Evolutionary conservation across 2,113 vertebrate species (phyloP).

Genomic region (Ellobius talpinus): DNA sequence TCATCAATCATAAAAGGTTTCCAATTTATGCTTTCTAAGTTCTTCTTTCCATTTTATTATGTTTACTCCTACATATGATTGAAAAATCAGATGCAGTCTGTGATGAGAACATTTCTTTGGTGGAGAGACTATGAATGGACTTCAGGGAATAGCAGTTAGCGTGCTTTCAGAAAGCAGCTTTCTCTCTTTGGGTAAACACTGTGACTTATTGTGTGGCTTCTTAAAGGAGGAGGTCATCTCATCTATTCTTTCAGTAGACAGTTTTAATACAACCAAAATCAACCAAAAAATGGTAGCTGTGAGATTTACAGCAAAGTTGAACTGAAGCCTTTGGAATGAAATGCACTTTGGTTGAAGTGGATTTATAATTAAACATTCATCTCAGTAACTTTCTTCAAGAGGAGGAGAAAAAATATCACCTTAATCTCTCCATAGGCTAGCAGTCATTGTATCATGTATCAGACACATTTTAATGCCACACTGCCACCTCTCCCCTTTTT

Average conservation of each 20-base stretch:
- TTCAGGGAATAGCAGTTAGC: slow-evolving; percentile 19
- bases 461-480: not conserved
- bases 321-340: slow-evolving; percentile 79
- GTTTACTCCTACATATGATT: not conserved
- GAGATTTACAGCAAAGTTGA: slow-evolving; percentile 79
- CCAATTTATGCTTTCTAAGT: not conserved
- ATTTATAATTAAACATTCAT: slow-evolving; percentile 69
- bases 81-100: not conserved
- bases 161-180: slow-evolving; percentile 61
- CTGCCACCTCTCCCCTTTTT: not conserved
- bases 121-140: not conserved
- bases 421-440: not conserved
- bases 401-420: slow-evolving; percentile 2
- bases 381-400: slow-evolving; percentile 31
- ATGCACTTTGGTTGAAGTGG: slow-evolving; percentile 78
- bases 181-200: slow-evolving; percentile 17
- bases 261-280: slow-evolving; percentile 81
- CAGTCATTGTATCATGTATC: not conserved
- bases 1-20: not conserved
- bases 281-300: slow-evolving; percentile 78
- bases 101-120: slow-evolving; percentile 3
- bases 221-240: slow-evolving; percentile 69
- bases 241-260: slow-evolving; percentile 76
- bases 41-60: not conserved
- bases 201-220: slow-evolving; percentile 64